phyloP scores from a whole-genome alignment of 2,888 invertebrate genomes.

The Dastarcus helophoroides region DNA sequence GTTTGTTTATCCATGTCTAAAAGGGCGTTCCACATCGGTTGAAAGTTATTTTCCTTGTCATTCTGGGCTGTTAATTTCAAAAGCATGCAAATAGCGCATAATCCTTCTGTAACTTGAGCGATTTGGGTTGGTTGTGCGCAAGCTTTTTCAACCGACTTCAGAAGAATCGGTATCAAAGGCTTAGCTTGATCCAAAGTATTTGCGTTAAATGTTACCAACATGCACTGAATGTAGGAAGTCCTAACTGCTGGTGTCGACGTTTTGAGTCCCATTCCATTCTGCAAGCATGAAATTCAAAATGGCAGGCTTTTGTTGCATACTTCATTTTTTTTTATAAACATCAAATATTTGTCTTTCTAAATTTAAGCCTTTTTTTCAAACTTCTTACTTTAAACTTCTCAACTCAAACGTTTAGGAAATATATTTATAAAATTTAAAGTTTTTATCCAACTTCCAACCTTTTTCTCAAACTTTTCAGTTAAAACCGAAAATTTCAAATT shows the following conservation, averaged over 20 bases:
- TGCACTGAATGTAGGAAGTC: constrained; percentile 66
- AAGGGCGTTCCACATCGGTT: constrained; percentile 57
- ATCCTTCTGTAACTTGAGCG: constrained; percentile 57
- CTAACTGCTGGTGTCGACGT: constrained; percentile 66
- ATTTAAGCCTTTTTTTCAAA: too few species aligned
- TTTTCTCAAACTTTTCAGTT: too few species aligned
- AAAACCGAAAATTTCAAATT: too few species aligned
- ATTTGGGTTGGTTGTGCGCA: constrained; percentile 61
- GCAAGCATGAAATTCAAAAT: too few species aligned
- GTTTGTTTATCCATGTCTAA: constrained; percentile 65
- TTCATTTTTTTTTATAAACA: too few species aligned
- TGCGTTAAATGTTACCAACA: constrained; percentile 53
- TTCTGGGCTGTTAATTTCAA: constrained; percentile 46
- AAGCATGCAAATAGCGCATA: constrained; percentile 56
- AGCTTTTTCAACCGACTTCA: constrained; percentile 65
- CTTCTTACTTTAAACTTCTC: too few species aligned
- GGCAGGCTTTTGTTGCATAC: constrained; percentile 9
- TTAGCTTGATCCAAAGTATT: constrained; percentile 38
- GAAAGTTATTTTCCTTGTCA: constrained; percentile 41
- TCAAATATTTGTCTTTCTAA: too few species aligned
- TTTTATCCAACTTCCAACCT: too few species aligned
- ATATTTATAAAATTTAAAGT: too few species aligned
- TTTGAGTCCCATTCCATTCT: constrained; percentile 66
- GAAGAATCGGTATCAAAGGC: constrained; percentile 49
- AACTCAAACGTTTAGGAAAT: too few species aligned